Percentiles rank a stretch among this genome's conserved stretches.
These are phyloP conservation scores for Xyliphius kryptos DNA, from an alignment of 2,113 vertebrate genomes.

Conservation along the genomic window DNA sequence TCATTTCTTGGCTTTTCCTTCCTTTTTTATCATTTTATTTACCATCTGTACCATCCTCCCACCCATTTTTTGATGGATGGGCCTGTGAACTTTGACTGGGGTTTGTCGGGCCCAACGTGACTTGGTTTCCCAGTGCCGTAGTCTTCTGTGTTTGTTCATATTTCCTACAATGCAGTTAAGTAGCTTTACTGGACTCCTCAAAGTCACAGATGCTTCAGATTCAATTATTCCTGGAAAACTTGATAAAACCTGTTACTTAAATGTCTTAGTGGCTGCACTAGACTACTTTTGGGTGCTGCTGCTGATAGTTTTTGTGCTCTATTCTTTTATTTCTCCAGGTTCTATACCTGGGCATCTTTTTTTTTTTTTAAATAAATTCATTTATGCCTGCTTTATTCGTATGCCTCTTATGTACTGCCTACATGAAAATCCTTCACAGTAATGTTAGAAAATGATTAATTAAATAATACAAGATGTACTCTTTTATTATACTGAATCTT, in stretches of 20 bases:
- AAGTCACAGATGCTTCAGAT: constrained; percentile 6
- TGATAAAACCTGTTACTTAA: constrained; percentile 22
- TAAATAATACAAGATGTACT: no score
- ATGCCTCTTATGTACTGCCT: no score
- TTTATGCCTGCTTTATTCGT: no score
- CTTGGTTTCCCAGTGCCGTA: constrained; percentile 14
- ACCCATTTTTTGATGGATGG: constrained; percentile 18
- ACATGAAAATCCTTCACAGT: no score
- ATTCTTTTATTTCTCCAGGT: constrained; percentile 5
- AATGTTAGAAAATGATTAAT: no score
- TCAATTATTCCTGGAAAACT: background rate
- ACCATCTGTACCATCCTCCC: constrained; percentile 29
- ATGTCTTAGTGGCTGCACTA: constrained; percentile 30
- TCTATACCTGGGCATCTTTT: background rate
- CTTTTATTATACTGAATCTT: no score
- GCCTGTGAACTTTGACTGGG: constrained; percentile 18
- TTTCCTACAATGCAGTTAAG: constrained; percentile 46
- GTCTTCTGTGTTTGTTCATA: constrained; percentile 34
- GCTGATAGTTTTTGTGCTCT: constrained; percentile 26
- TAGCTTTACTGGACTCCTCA: background rate
- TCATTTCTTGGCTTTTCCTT: background rate
- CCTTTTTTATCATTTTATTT: constrained; percentile 21
- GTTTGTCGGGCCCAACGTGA: constrained; percentile 32
- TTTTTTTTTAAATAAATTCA: no score
- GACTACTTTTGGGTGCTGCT: constrained; percentile 19